A percentile compares a stretch with the other conserved stretches of the same genome.
Evolutionary conservation across 2,113 vertebrate genomes (phyloP).

Genomic region (Gobio gobio): DNA sequence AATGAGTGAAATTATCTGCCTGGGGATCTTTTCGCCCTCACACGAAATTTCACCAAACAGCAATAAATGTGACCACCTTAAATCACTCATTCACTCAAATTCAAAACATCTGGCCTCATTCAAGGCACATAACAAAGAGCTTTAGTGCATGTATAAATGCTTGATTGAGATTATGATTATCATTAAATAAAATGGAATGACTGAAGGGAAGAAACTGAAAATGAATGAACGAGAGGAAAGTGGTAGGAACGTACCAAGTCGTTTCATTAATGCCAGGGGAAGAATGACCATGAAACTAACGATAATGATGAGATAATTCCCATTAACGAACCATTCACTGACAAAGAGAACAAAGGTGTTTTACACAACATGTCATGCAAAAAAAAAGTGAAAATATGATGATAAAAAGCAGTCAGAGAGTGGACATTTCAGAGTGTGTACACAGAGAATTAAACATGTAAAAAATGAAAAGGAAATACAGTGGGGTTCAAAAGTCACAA

Average conservation of each 20-base stretch:
- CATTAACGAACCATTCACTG: conserved; percentile 83
- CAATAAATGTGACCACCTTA: too few relatives aligned
- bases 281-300: conserved; percentile 80
- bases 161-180: neutral
- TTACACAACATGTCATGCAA: conserved; percentile 23
- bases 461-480: neutral
- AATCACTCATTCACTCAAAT: neutral
- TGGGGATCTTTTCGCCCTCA: too few relatives aligned
- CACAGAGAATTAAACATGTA: neutral
- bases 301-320: conserved; percentile 81
- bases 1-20: too few relatives aligned
- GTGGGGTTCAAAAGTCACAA: neutral
- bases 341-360: conserved; percentile 9
- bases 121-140: neutral
- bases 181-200: conserved; percentile 8
- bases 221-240: conserved; percentile 8
- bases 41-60: too few relatives aligned
- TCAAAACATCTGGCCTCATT: neutral
- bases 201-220: neutral
- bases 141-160: neutral
- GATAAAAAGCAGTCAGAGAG: neutral
- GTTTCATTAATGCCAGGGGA: conserved; percentile 83
- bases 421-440: neutral
- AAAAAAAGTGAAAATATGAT: neutral
- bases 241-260: conserved; percentile 75